These are phyloP conservation scores for Petroica traversi DNA, from an alignment of 2,113 vertebrate species.

Conservation along the genomic window DNA sequence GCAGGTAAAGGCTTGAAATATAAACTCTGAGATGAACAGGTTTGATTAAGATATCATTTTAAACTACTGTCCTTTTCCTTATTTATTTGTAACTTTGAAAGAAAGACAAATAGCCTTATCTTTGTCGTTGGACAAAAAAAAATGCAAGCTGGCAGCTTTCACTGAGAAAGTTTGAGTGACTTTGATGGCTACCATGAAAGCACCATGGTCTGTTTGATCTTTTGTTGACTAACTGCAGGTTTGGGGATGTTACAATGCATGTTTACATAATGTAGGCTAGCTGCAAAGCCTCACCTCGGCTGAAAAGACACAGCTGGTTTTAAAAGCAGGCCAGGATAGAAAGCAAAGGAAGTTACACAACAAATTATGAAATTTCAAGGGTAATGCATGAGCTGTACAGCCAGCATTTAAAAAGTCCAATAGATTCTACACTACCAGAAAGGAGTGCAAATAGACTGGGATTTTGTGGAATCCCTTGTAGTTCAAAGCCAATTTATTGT, in stretches of 20 bases:
- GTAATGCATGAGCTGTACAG: neutral
- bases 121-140: neutral
- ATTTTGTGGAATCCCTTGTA: neutral
- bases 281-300: neutral
- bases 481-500: neutral
- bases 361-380: neutral
- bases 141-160: neutral
- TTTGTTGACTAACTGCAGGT: conserved; percentile 47
- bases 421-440: neutral
- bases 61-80: conserved; percentile 34
- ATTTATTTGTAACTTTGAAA: conserved; percentile 35
- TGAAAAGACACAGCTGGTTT: conserved; percentile 53
- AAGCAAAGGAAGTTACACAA: neutral
- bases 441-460: neutral
- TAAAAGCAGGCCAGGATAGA: neutral
- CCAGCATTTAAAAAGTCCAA: neutral
- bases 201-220: conserved; percentile 51
- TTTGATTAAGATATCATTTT: conserved; percentile 41
- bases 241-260: conserved; percentile 7
- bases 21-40: conserved; percentile 38
- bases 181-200: conserved; percentile 61
- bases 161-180: neutral
- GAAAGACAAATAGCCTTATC: conserved; percentile 23
- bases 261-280: conserved; percentile 25
- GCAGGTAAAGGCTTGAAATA: conserved; percentile 52